These are phyloP conservation scores for Xestia sexstrigata DNA, from an alignment of 2,888 invertebrate genomes.

Conservation along the genomic window DNA sequence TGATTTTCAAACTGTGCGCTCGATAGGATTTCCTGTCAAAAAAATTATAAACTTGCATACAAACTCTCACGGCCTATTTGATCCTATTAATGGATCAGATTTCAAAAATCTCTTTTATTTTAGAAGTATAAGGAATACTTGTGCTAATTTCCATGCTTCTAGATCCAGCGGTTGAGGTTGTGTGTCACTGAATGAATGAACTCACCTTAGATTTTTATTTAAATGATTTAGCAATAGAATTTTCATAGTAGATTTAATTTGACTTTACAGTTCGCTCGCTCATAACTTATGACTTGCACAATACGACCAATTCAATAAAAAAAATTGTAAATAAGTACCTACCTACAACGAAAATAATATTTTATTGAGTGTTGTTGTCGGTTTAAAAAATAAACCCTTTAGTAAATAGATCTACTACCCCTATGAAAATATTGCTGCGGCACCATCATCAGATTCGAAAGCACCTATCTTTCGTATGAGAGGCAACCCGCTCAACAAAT, in stretches of 20 bases:
- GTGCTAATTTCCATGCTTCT: neutral
- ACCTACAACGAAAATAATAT: conserved; percentile 18
- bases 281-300: conserved; percentile 27
- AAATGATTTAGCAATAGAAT: neutral
- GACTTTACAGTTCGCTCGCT: conserved; percentile 16
- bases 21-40: neutral
- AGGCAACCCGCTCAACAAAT: neutral
- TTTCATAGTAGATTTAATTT: neutral
- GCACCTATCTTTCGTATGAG: neutral
- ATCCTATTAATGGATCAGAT: too few species aligned
- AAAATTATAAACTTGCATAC: neutral
- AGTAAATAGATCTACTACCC: conserved; percentile 9
- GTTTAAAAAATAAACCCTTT: conserved; percentile 20
- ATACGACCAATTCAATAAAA: conserved; percentile 32
- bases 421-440: neutral
- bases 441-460: neutral
- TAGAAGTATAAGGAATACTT: too few species aligned
- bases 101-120: too few species aligned
- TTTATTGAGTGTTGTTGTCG: conserved; percentile 25
- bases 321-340: conserved; percentile 38
- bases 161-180: too few species aligned
- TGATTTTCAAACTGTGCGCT: neutral
- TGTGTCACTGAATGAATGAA: neutral
- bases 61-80: neutral
- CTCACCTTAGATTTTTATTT: neutral